Evolutionary conservation across 2,888 invertebrate genomes (phyloP).

Genomic region (Cantharis rustica): DNA sequence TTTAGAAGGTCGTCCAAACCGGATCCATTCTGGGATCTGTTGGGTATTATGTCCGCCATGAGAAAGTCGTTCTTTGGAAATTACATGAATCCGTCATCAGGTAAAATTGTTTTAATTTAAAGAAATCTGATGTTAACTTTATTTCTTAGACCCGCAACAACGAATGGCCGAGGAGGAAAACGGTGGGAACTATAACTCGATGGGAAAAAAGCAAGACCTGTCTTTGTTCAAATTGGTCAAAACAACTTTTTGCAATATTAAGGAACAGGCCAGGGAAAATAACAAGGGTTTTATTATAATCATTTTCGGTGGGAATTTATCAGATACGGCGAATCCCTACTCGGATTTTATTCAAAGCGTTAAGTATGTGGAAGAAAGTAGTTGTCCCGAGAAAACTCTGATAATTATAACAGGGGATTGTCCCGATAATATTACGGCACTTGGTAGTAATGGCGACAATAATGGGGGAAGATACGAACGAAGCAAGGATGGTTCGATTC

Average conservation of each 20-base stretch:
- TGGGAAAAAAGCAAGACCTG: conserved; percentile 5
- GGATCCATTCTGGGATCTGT: conserved; percentile 9
- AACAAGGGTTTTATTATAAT: conserved; percentile 8
- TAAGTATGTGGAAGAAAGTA: conserved; percentile 11
- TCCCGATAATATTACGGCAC: neutral
- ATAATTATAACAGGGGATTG: conserved; percentile 16
- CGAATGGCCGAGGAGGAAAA: conserved; percentile 14
- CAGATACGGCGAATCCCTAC: neutral
- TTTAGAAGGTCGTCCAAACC: neutral
- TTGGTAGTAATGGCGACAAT: neutral
- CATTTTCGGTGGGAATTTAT: conserved; percentile 10
- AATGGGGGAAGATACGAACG: neutral
- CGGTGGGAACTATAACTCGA: neutral
- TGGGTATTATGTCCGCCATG: conserved; percentile 18
- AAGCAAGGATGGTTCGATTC: neutral
- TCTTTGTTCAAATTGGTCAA: conserved; percentile 9
- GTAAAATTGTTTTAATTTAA: neutral
- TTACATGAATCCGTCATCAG: conserved; percentile 1
- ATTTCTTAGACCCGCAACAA: conserved; percentile 6
- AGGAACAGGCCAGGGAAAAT: neutral
- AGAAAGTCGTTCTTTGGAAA: conserved; percentile 17
- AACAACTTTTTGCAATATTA: neutral
- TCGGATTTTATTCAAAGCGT: conserved; percentile 18
- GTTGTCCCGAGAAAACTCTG: conserved; percentile 4
- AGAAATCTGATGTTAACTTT: neutral